A percentile compares a stretch with the other conserved stretches of the same genome.
Conservation (phyloP, 2,113 vertebrate genomes). For the Gobio gobio region DNA sequence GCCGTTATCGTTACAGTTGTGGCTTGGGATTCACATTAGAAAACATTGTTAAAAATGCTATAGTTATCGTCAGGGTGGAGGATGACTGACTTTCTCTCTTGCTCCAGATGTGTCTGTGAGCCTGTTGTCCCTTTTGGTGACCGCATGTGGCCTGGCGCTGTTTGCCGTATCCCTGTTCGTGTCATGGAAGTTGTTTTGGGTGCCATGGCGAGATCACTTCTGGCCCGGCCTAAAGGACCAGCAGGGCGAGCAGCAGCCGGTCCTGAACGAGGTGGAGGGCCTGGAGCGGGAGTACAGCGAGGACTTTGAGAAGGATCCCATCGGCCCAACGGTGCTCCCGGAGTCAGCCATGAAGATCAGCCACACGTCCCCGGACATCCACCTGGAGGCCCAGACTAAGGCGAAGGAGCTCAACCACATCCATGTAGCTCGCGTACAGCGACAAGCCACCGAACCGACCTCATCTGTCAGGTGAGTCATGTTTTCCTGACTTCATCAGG, state of each 20-base stretch:
- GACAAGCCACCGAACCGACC: conserved; percentile 92
- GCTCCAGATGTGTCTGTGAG: conserved; percentile 78
- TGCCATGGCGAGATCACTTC: conserved; percentile 91
- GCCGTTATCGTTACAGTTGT: too few relatives aligned
- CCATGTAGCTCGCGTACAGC: conserved; percentile 83
- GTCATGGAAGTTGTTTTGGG: conserved; percentile 98
- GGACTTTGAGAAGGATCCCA: conserved; percentile 84
- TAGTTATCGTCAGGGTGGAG: too few relatives aligned
- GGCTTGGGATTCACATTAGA: background rate
- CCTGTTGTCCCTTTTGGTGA: conserved; percentile 79
- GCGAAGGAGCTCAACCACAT: conserved; percentile 84
- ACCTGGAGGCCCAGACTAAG: conserved; percentile 82
- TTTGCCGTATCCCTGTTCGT: conserved; percentile 98
- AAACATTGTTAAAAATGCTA: too few relatives aligned
- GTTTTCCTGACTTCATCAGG: background rate
- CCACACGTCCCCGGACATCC: conserved; percentile 96
- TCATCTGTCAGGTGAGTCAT: conserved; percentile 88
- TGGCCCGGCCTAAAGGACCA: conserved; percentile 83
- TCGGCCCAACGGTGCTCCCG: conserved; percentile 65
- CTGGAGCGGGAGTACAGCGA: conserved; percentile 89
- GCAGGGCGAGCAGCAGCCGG: conserved; percentile 85
- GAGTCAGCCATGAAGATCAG: conserved; percentile 97
- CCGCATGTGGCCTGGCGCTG: conserved; percentile 87
- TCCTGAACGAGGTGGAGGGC: conserved; percentile 86
- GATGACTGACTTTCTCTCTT: background rate